Evolutionary conservation across 2,797 vertebrate species (phyloP), one percentile per base, ranked within the genome.

Genomic region (Cyclopterus lumpus): DNA sequence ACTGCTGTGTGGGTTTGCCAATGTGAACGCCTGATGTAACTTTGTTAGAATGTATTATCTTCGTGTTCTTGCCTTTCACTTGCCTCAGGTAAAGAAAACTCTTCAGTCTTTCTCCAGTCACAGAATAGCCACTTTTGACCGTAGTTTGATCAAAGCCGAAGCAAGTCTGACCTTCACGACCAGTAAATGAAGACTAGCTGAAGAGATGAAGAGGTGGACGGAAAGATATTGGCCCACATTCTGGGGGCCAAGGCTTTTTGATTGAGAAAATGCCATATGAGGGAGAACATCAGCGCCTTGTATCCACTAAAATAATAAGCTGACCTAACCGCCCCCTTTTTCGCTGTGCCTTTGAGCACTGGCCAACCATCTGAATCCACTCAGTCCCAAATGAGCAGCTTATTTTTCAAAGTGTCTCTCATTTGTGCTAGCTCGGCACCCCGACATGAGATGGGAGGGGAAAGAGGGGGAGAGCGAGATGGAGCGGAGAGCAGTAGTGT

Each of bases 281-380:
- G 73, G 61, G 75, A 77, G 80, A 90, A 91, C 86, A 89, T 89
- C 92, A 86, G 86, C 24, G 79, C 79, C 81, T 88, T 85, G 83
- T 88, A 90, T 88, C 77, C 88, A 76, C 83, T 91, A 86, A 89
- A 93, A 93, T 88, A 93, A 92, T 92, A 94, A 91, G 84, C 85
- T 89, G 92, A 93, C 90, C 92, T 83, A 72, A 87, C 86, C 85
- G 4, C 77, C 80, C 82, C 55, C 82, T 82, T 73, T 70, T 72
- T 71, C 62, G 59, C 79, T 71, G 78, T 77, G 83, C 84, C 87
- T 94, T 93, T 94, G 92, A 94, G 92, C 82, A 51, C 49, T 10
- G 67, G 88, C 92, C 93, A 94, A 93, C 86, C 93, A 94, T 93
- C 90, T 94, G 93, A 94, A 91, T 93, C 91, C 89, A 93, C 90